Evolutionary conservation across 2,888 invertebrate genomes (phyloP).

Genomic region (Thumatha senex): DNA sequence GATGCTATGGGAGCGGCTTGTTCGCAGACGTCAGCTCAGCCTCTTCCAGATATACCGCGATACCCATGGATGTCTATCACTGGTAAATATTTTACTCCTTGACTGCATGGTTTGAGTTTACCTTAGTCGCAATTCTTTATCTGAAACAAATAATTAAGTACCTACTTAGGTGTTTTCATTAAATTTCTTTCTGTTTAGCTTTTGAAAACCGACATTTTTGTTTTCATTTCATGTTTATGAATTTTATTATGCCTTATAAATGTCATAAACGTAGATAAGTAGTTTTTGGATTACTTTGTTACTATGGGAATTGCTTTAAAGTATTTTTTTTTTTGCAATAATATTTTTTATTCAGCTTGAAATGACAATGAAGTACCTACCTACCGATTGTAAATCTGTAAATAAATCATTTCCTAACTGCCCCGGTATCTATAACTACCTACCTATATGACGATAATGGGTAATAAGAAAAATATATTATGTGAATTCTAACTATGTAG

Average conservation of each 20-base stretch:
- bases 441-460: too few species aligned
- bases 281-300: neutral
- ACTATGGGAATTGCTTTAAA: neutral
- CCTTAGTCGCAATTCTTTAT: conserved; percentile 33
- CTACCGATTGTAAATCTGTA: too few species aligned
- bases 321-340: neutral
- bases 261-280: neutral
- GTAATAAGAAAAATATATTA: too few species aligned
- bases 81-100: conserved; percentile 87
- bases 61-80: conserved; percentile 99
- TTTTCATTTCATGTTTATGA: neutral
- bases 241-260: neutral
- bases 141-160: conserved; percentile 29
- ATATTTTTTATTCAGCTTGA: neutral
- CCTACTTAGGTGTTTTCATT: neutral
- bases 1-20: conserved; percentile 93
- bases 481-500: too few species aligned
- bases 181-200: conserved; percentile 30
- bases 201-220: conserved; percentile 8
- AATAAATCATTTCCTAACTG: too few species aligned
- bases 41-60: conserved; percentile 95
- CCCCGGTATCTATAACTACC: too few species aligned
- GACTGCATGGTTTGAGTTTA: conserved; percentile 57
- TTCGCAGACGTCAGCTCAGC: conserved; percentile 91
- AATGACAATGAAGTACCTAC: neutral